Evolutionary conservation across 2,797 vertebrate genomes (phyloP).

Genomic region (Anniella stebbinsi): DNA sequence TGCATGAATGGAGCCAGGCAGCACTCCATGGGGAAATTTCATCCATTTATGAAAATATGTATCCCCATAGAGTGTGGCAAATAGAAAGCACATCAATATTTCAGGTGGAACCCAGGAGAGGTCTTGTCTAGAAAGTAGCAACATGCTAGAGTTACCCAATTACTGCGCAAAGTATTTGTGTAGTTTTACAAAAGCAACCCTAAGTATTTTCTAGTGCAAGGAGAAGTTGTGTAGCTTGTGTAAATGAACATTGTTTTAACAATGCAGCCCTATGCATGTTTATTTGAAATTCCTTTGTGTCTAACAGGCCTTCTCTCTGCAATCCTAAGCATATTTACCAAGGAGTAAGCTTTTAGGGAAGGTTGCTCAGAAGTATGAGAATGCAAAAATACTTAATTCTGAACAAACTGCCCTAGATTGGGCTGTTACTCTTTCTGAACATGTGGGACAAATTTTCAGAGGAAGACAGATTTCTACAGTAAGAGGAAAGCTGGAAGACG

Average conservation of each 20-base stretch:
- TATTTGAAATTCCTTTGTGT: not conserved
- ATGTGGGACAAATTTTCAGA: not conserved
- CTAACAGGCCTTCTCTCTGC: not conserved
- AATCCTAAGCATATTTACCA: not conserved
- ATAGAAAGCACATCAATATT: slow-evolving; percentile 32
- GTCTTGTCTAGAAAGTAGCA: slow-evolving; percentile 14
- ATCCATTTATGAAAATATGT: slow-evolving; percentile 53
- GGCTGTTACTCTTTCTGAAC: not conserved
- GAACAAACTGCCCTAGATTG: not conserved
- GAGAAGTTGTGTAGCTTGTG: slow-evolving; percentile 41
- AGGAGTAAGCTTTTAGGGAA: not conserved
- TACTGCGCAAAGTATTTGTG: slow-evolving; percentile 33
- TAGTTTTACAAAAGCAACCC: not conserved
- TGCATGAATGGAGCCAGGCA: slow-evolving; percentile 31
- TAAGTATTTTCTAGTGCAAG: slow-evolving; percentile 10
- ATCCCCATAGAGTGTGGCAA: slow-evolving; percentile 38
- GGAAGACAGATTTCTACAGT: not conserved
- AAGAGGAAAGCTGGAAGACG: no score
- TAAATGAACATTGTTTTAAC: not conserved
- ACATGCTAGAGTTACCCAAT: not conserved
- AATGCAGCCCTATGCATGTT: not conserved
- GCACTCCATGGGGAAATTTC: slow-evolving; percentile 39
- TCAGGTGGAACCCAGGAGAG: not conserved
- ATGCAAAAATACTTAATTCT: not conserved
- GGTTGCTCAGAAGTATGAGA: not conserved